Evolutionary conservation across 2,113 vertebrate genomes (phyloP).

Genomic region (Nothoprocta pentlandii): DNA sequence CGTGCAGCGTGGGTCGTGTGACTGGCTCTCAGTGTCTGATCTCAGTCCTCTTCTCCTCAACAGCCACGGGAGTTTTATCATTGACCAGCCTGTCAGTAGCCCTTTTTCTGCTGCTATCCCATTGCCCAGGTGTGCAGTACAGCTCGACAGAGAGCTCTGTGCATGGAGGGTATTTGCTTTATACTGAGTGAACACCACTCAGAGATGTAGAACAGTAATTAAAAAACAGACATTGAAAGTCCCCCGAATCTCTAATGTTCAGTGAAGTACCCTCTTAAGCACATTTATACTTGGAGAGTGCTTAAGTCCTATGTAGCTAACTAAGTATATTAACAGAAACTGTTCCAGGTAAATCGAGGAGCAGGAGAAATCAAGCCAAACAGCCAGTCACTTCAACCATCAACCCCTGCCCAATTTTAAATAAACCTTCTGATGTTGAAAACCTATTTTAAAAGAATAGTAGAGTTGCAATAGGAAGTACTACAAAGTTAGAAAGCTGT

Average conservation of each 20-base stretch:
- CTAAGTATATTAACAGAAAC: not conserved
- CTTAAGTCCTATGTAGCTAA: not conserved
- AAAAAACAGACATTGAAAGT: not conserved
- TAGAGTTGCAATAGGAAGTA: not conserved
- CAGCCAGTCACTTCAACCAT: not conserved
- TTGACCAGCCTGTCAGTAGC: not conserved
- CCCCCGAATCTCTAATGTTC: not conserved
- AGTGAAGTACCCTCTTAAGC: not conserved
- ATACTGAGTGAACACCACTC: not conserved
- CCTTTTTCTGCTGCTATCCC: not conserved
- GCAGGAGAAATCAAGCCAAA: not conserved
- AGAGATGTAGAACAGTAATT: not conserved
- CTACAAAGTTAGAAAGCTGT: not conserved
- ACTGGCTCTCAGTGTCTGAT: not conserved
- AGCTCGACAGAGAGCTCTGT: not conserved
- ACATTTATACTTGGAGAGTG: not conserved
- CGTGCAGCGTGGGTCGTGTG: not conserved
- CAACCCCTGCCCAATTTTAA: not conserved
- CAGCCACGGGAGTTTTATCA: not conserved
- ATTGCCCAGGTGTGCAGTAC: not conserved
- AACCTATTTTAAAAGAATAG: not conserved
- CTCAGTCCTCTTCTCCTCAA: conserved; percentile 9
- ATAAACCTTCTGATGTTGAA: not conserved
- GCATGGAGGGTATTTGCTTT: not conserved
- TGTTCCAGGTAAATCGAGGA: not conserved